Evolutionary conservation across 2,113 vertebrate genomes (phyloP).

Genomic region (Charina bottae): DNA sequence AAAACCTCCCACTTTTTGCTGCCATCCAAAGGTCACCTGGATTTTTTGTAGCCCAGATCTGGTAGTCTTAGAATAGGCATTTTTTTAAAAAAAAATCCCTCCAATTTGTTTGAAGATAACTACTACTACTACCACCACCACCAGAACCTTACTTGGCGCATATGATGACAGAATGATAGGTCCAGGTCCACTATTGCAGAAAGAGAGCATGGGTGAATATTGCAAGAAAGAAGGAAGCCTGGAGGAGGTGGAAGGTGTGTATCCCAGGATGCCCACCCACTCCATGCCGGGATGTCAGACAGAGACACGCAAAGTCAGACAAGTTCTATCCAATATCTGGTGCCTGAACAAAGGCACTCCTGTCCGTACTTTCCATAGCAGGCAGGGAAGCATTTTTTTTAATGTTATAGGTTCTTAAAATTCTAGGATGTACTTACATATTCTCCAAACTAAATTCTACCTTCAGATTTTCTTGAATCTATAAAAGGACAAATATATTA

Average conservation of each 20-base stretch:
- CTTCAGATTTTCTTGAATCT: conserved; percentile 72
- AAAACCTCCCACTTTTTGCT: neutral
- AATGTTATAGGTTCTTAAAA: neutral
- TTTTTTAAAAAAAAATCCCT: neutral
- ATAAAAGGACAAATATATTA: conserved; percentile 42
- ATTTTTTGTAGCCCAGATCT: neutral
- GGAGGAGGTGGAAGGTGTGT: no score
- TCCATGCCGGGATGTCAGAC: neutral
- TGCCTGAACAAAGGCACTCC: neutral
- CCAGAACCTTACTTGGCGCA: neutral
- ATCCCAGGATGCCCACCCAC: neutral
- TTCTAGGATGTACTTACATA: conserved; percentile 67
- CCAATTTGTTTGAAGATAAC: neutral
- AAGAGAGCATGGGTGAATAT: neutral
- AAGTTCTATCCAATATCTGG: neutral
- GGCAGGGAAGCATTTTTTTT: neutral
- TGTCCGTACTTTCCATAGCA: neutral
- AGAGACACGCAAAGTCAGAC: neutral
- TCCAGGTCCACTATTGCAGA: neutral
- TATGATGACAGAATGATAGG: neutral
- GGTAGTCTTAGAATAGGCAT: neutral
- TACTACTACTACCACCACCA: neutral
- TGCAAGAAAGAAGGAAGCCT: neutral
- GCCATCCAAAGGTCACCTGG: neutral
- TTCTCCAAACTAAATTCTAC: conserved; percentile 72